Percentiles rank a stretch among this genome's conserved stretches.
phyloP scores from a whole-genome alignment of 1,140 invertebrate species.

The Rhyzopertha dominica region DNA sequence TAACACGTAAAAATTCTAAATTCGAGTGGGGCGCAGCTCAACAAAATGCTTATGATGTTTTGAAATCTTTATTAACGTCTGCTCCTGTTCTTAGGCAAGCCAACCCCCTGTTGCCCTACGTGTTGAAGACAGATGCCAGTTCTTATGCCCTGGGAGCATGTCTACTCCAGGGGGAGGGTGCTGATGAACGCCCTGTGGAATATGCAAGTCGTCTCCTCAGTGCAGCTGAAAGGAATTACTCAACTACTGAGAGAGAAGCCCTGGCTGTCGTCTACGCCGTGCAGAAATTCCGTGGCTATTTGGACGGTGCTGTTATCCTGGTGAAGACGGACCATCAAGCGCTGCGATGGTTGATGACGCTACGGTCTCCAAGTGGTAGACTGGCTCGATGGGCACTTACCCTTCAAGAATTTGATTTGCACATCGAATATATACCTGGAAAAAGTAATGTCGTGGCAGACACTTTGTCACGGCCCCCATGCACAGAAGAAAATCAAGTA shows the following conservation, averaged over 20 bases:
- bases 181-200: conserved; percentile 38
- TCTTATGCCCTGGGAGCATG: too few relatives aligned
- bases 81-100: too few relatives aligned
- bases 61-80: too few relatives aligned
- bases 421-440: conserved; percentile 28
- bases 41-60: too few relatives aligned
- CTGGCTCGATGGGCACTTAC: conserved; percentile 34
- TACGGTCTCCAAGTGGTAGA: conserved; percentile 36
- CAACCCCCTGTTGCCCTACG: too few relatives aligned
- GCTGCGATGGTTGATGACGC: conserved; percentile 44
- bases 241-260: too few relatives aligned
- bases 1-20: too few relatives aligned
- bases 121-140: too few relatives aligned
- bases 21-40: too few relatives aligned
- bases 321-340: conserved; percentile 45
- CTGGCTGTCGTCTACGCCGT: conserved; percentile 37
- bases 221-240: conserved; percentile 41
- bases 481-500: not conserved
- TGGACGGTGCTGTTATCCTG: conserved; percentile 25
- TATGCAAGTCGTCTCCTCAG: conserved; percentile 41
- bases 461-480: too few relatives aligned
- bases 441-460: too few relatives aligned
- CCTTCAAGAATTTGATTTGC: conserved; percentile 13
- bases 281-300: conserved; percentile 31
- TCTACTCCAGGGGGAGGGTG: too few relatives aligned